Evolutionary conservation across 2,113 vertebrate genomes (phyloP).

Genomic region (Choloepus hoffmanni): DNA sequence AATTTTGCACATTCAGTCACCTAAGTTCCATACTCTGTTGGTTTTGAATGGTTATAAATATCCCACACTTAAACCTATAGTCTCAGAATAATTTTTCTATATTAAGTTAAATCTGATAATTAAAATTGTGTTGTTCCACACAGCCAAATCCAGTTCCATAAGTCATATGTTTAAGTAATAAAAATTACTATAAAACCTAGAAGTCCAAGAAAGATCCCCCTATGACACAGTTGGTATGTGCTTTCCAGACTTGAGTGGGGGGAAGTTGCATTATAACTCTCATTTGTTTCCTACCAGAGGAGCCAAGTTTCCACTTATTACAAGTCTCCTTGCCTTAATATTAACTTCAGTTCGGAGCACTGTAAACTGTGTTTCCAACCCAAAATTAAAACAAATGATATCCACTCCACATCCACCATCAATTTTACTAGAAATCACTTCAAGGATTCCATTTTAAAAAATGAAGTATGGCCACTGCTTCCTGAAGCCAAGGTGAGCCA

Average conservation of each 20-base stretch:
- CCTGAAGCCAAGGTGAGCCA: conserved; percentile 66
- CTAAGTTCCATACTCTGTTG: conserved; percentile 62
- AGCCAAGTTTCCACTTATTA: conserved; percentile 85
- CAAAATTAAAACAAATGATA: conserved; percentile 81
- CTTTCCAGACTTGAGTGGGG: conserved; percentile 75
- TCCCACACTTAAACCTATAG: not conserved
- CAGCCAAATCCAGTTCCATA: not conserved
- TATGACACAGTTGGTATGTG: conserved; percentile 28
- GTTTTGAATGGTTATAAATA: conserved; percentile 67
- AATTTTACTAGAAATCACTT: conserved; percentile 79
- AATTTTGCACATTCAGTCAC: conserved; percentile 27
- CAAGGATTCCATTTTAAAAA: conserved; percentile 80
- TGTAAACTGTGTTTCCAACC: conserved; percentile 71
- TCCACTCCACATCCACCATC: conserved; percentile 75
- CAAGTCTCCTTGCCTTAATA: conserved; percentile 76
- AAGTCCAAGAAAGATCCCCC: conserved; percentile 57
- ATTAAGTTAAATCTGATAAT: conserved; percentile 58
- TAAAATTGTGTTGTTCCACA: conserved; percentile 64
- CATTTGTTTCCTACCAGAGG: conserved; percentile 82
- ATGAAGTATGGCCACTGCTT: conserved; percentile 74
- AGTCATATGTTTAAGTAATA: conserved; percentile 81
- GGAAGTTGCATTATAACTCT: conserved; percentile 75
- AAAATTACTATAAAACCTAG: conserved; percentile 71
- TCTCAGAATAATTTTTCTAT: conserved; percentile 55
- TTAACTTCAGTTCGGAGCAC: conserved; percentile 80